phyloP scores from a whole-genome alignment of 2,113 vertebrate species.

The Spizaetus ornatus region DNA sequence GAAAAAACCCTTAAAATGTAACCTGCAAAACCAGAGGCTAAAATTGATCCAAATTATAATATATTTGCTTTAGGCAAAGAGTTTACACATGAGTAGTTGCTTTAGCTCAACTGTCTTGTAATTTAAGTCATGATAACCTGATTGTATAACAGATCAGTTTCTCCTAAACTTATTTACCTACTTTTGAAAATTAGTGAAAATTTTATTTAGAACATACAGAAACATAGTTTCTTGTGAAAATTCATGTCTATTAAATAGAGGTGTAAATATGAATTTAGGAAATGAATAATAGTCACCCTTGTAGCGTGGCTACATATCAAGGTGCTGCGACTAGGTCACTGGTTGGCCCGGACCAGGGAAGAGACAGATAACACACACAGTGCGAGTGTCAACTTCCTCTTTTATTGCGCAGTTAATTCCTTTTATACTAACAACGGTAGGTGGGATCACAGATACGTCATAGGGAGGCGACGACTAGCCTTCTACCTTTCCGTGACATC shows the following conservation, averaged over 20 bases:
- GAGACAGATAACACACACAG: no score
- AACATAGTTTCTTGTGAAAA: not conserved
- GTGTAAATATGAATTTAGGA: not conserved
- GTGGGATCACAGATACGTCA: no score
- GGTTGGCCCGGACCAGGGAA: no score
- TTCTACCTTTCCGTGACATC: no score
- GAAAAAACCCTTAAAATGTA: not conserved
- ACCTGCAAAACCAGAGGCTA: not conserved
- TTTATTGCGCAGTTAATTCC: no score
- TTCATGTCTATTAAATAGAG: not conserved
- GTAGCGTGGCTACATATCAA: no score
- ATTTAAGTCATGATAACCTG: not conserved
- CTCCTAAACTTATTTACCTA: not conserved
- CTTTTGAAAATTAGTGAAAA: not conserved
- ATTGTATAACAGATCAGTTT: not conserved
- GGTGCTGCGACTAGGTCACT: no score
- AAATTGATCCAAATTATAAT: not conserved
- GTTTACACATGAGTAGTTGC: not conserved
- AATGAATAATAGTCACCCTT: not conserved
- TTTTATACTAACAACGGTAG: no score
- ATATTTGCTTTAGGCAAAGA: not conserved
- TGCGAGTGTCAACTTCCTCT: no score
- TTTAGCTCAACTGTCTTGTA: not conserved
- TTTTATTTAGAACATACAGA: not conserved
- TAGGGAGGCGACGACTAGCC: no score